phyloP scores from a whole-genome alignment of 2,888 invertebrate species.

The Meteorus colon region DNA sequence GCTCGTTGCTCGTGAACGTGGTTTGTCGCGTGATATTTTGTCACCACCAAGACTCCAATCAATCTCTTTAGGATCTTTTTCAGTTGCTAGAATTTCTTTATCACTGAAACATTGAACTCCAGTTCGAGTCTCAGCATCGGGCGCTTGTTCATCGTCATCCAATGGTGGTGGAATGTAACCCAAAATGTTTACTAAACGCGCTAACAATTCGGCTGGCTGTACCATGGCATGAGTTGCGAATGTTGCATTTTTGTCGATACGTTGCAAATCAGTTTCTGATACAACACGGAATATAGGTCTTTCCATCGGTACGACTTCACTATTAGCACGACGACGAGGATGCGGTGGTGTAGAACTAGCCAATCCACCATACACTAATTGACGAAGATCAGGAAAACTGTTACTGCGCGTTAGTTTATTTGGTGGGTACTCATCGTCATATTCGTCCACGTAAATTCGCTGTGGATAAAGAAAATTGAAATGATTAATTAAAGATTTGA shows the following conservation, averaged over 20 bases:
- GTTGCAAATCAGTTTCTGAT: constrained; percentile 86
- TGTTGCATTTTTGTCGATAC: constrained; percentile 86
- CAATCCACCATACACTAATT: constrained; percentile 67
- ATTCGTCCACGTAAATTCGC: constrained; percentile 82
- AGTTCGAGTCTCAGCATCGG: constrained; percentile 43
- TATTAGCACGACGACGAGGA: constrained; percentile 70
- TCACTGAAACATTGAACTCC: constrained; percentile 84
- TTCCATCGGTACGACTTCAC: constrained; percentile 69
- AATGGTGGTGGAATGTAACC: constrained; percentile 75
- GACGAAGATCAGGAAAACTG: constrained; percentile 84
- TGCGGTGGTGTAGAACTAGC: constrained; percentile 58
- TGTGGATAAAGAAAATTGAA: constrained; percentile 68
- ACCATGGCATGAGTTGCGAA: constrained; percentile 83
- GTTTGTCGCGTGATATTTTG: constrained; percentile 68
- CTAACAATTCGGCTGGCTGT: constrained; percentile 84
- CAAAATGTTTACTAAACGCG: constrained; percentile 85
- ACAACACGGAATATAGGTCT: constrained; percentile 77
- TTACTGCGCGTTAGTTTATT: constrained; percentile 76
- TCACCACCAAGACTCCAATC: constrained; percentile 76
- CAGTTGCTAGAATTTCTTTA: constrained; percentile 83
- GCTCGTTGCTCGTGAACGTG: constrained; percentile 79
- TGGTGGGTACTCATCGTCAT: constrained; percentile 63
- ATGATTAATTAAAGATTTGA: too few relatives aligned
- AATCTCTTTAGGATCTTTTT: constrained; percentile 72
- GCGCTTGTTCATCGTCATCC: constrained; percentile 59